Conservation (phyloP, 2,797 vertebrate species). For the Crocodylus rhombifer region DNA sequence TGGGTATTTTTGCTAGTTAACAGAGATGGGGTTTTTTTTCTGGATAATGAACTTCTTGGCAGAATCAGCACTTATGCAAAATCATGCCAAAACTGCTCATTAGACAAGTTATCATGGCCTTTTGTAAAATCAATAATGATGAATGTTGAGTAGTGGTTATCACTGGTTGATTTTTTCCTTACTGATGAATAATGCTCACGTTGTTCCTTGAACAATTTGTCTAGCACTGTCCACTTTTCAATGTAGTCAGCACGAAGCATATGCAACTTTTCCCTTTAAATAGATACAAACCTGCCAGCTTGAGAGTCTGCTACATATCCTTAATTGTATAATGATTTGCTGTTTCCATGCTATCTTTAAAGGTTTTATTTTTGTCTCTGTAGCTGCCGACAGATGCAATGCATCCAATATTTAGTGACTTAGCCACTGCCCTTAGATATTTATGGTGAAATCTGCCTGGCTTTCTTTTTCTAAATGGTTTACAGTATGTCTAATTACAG, state of each 20-base stretch:
- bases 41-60: not conserved
- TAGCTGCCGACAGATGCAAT: not conserved
- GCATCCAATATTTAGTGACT: not conserved
- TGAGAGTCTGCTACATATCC: not conserved
- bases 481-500: not conserved
- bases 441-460: not conserved
- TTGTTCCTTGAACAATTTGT: slow-evolving; percentile 8
- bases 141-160: slow-evolving; percentile 46
- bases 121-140: slow-evolving; percentile 10
- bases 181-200: slow-evolving; percentile 27
- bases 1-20: not conserved
- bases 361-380: slow-evolving; percentile 14
- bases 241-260: not conserved
- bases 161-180: slow-evolving; percentile 28
- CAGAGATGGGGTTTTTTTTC: not conserved
- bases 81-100: slow-evolving; percentile 13
- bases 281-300: not conserved
- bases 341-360: not conserved
- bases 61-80: slow-evolving; percentile 5
- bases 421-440: not conserved
- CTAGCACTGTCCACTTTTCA: not conserved
- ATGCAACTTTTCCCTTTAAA: not conserved
- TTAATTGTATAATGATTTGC: not conserved
- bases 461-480: not conserved
- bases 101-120: not conserved